Conservation (phyloP, 1,140 invertebrate genomes). For the Sarcophaga bullata region DNA sequence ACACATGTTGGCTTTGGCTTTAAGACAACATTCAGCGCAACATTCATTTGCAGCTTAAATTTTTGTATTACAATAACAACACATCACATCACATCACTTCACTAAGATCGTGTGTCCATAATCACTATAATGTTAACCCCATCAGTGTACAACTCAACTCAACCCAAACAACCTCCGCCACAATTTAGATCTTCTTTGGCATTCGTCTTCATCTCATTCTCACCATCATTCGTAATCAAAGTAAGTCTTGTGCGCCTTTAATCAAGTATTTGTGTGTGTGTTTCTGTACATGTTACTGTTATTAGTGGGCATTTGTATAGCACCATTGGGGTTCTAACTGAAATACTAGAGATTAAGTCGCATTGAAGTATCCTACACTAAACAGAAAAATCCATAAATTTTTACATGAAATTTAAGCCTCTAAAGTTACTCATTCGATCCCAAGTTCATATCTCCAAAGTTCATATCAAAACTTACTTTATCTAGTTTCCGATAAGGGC, state of each 20-base stretch:
- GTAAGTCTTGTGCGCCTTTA: neutral
- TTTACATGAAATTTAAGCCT: no score
- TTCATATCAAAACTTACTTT: no score
- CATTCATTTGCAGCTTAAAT: conserved; percentile 20
- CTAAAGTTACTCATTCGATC: no score
- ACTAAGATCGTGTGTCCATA: conserved; percentile 52
- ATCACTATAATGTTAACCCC: conserved; percentile 59
- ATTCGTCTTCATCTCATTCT: neutral
- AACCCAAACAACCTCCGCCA: conserved; percentile 31
- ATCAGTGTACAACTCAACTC: neutral
- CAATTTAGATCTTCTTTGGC: neutral
- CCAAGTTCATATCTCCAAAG: no score
- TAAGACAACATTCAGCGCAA: neutral
- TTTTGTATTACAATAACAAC: neutral
- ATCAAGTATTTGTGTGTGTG: neutral
- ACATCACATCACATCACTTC: neutral
- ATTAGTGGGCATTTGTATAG: no score
- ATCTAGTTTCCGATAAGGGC: no score
- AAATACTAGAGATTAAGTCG: no score
- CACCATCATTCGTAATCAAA: no score
- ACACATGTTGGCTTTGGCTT: neutral
- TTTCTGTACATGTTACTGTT: no score
- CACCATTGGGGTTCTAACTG: no score
- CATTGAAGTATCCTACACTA: no score
- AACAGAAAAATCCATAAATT: no score